phyloP scores from a whole-genome alignment of 2,113 vertebrate species.

The Tylochromis polylepis region DNA sequence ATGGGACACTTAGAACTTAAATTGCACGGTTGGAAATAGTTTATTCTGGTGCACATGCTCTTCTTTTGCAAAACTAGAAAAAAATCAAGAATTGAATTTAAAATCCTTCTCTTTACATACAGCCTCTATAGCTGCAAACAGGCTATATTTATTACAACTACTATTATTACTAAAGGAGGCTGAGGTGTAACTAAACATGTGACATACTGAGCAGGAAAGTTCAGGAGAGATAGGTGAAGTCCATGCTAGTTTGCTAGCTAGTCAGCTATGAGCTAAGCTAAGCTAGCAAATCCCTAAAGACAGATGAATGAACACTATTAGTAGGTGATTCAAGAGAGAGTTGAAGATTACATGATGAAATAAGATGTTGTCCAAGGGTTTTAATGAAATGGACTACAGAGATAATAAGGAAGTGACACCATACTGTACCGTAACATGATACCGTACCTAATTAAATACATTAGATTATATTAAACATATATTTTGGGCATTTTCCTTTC shows the following conservation, averaged over 20 bases:
- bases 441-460: not conserved
- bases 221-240: not conserved
- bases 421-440: not conserved
- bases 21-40: not conserved
- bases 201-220: not conserved
- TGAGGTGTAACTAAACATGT: not conserved
- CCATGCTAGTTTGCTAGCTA: not conserved
- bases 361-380: not conserved
- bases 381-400: not conserved
- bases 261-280: not conserved
- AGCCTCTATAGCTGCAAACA: not conserved
- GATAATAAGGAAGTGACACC: not conserved
- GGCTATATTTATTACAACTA: not conserved
- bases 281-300: not conserved
- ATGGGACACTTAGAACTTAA: not conserved
- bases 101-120: not conserved
- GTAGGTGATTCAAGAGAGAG: not conserved
- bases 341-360: not conserved
- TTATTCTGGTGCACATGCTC: not conserved
- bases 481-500: not conserved
- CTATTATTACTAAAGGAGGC: not conserved
- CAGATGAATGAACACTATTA: not conserved
- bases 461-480: not conserved
- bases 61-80: too few species aligned
- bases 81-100: not conserved